Evolutionary conservation across 2,113 vertebrate genomes (phyloP).

Genomic region (Channa maculata): DNA sequence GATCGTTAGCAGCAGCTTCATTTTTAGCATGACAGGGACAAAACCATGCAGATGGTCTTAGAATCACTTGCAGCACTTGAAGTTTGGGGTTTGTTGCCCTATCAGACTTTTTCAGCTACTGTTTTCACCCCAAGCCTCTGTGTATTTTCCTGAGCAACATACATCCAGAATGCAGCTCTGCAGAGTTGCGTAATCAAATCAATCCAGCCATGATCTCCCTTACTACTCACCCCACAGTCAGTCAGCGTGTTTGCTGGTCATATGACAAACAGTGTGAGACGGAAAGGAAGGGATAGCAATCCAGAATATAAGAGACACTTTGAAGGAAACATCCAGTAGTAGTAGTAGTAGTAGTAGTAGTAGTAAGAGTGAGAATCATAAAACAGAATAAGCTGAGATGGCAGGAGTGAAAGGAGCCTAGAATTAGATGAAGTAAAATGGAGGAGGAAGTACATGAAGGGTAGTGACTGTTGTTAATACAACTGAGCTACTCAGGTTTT

Average conservation of each 20-base stretch:
- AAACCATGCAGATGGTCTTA: not conserved
- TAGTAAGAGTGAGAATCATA: slow-evolving; percentile 1
- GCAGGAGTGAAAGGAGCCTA: not conserved
- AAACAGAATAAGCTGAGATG: not conserved
- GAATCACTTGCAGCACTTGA: not conserved
- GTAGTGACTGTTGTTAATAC: not conserved
- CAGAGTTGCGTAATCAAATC: slow-evolving; percentile 60
- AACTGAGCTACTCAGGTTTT: slow-evolving; percentile 19
- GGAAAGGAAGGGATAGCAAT: not conserved
- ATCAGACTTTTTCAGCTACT: not conserved
- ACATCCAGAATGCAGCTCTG: slow-evolving; percentile 24
- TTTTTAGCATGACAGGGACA: not conserved
- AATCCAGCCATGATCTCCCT: slow-evolving; percentile 32
- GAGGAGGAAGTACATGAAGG: not conserved
- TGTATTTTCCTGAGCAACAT: not conserved
- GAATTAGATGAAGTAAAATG: not conserved
- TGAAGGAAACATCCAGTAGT: not conserved
- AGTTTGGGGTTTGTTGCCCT: not conserved
- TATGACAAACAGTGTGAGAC: slow-evolving; percentile 53
- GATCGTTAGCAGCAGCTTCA: not conserved
- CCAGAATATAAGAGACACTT: slow-evolving; percentile 4
- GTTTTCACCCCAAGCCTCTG: not conserved
- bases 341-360: no score
- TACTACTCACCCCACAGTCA: slow-evolving; percentile 33
- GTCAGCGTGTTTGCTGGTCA: slow-evolving; percentile 45